A percentile compares a stretch with the other conserved stretches of the same genome.
Conservation (phyloP, 1,140 invertebrate genomes). For the Sinella curviseta region DNA sequence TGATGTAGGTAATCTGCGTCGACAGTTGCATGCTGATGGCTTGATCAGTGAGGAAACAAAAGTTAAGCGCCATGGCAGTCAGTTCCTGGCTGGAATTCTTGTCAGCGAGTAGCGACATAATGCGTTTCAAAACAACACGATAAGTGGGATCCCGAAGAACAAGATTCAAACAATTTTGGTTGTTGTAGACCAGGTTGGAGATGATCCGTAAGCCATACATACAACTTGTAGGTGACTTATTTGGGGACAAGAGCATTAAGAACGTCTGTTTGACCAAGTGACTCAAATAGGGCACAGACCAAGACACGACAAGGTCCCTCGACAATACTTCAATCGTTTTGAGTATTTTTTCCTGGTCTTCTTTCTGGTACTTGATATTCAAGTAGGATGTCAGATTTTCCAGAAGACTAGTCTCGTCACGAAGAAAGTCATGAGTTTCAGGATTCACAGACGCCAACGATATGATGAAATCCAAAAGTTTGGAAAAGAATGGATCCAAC, state of each 20-base stretch:
- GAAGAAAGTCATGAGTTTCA: not conserved
- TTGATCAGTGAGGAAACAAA: not conserved
- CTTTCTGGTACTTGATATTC: not conserved
- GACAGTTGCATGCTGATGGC: not conserved
- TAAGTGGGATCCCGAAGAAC: not conserved
- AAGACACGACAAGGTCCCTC: not conserved
- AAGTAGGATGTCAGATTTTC: not conserved
- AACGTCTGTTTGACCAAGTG: not conserved
- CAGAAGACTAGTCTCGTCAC: not conserved
- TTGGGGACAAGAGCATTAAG: not conserved
- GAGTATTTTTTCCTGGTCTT: not conserved
- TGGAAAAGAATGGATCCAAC: not conserved
- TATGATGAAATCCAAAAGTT: not conserved
- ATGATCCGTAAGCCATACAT: not conserved
- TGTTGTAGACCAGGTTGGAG: not conserved
- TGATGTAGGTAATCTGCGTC: not conserved
- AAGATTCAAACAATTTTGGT: not conserved
- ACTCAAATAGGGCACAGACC: constrained; percentile 16
- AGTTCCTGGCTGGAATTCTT: not conserved
- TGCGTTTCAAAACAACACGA: not conserved
- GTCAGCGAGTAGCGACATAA: not conserved
- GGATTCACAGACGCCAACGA: not conserved
- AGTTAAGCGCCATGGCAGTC: not conserved
- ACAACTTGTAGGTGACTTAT: not conserved
- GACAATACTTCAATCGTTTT: constrained; percentile 21